These are phyloP conservation scores for Drosophila nr. perissopoda DNA, from an alignment of 2,888 invertebrate species.

Conservation along the genomic window DNA sequence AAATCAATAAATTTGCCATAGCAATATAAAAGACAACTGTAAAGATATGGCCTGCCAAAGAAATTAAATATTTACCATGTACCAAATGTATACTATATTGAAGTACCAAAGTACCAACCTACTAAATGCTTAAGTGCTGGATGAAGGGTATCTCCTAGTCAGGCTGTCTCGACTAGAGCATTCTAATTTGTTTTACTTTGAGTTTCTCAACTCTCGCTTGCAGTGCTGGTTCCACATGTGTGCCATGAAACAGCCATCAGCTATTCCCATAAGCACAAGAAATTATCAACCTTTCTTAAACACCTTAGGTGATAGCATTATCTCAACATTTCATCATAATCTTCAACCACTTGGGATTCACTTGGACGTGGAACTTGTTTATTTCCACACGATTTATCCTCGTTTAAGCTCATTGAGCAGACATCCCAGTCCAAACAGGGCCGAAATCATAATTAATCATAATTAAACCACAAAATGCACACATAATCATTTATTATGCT, in stretches of 20 bases:
- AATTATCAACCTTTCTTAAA: conserved; percentile 1
- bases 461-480: conserved; percentile 69
- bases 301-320: conserved; percentile 18
- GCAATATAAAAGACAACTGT: not conserved
- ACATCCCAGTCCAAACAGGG: conserved; percentile 53
- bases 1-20: not conserved
- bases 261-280: not conserved
- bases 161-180: not conserved
- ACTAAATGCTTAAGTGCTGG: not conserved
- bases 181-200: not conserved
- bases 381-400: conserved; percentile 46
- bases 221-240: not conserved
- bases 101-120: not conserved
- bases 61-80: too few species aligned
- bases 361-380: conserved; percentile 20
- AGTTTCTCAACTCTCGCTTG: not conserved
- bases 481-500: conserved; percentile 62
- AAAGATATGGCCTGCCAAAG: too few species aligned
- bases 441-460: conserved; percentile 73
- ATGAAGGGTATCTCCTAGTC: not conserved
- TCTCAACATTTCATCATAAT: conserved; percentile 15
- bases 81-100: not conserved
- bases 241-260: too few species aligned
- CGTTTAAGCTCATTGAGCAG: conserved; percentile 51
- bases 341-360: conserved; percentile 9